Evolutionary conservation across 2,888 invertebrate species (phyloP).

Genomic region (Callyntrura guangdongensis): DNA sequence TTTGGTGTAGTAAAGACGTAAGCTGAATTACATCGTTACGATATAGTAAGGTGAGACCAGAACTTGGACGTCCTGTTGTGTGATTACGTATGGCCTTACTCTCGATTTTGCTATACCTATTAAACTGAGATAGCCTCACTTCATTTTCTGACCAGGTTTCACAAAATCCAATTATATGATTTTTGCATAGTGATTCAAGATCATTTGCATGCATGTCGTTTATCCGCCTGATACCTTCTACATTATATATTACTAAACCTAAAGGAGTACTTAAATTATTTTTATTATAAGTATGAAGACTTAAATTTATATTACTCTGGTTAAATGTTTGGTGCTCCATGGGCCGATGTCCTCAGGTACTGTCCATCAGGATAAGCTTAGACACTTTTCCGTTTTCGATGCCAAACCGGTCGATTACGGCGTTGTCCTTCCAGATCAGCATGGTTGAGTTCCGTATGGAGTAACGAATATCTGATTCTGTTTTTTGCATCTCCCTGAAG

Average conservation of each 20-base stretch:
- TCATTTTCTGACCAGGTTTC: constrained; percentile 11
- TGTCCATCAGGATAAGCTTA: too few species aligned
- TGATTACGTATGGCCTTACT: background rate
- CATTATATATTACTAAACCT: constrained; percentile 18
- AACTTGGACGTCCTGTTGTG: background rate
- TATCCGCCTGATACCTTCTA: background rate
- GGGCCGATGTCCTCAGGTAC: constrained; percentile 2
- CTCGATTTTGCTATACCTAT: background rate
- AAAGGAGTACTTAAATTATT: constrained; percentile 19
- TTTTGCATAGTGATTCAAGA: background rate
- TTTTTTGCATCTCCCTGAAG: constrained; percentile 24
- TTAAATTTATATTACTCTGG: background rate
- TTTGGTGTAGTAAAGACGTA: background rate
- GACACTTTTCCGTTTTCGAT: background rate
- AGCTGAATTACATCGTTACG: background rate
- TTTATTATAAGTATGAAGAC: background rate
- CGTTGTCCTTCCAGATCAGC: background rate
- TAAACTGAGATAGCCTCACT: background rate
- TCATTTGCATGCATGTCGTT: background rate
- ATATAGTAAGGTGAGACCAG: background rate
- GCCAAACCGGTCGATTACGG: background rate
- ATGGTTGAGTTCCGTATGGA: background rate
- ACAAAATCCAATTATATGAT: background rate
- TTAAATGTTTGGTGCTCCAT: background rate
- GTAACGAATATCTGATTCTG: background rate